Evolutionary conservation across 2,888 invertebrate species (phyloP).

Genomic region (Polydrusus cervinus): DNA sequence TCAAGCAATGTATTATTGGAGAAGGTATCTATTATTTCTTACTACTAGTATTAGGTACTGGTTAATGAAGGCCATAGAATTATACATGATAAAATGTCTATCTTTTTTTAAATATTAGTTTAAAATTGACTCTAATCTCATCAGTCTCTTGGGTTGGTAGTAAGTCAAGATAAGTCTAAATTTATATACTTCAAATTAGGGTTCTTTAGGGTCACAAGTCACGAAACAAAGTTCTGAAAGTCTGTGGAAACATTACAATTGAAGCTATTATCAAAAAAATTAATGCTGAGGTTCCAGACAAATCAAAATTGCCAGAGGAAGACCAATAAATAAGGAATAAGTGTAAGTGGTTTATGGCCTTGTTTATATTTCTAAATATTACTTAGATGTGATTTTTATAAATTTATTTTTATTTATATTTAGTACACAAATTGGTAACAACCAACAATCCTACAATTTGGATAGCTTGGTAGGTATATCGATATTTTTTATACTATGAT

Average conservation of each 20-base stretch:
- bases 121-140: no score
- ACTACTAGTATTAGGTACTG: no score
- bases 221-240: slow-evolving; percentile 74
- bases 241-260: slow-evolving; percentile 71
- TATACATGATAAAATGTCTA: no score
- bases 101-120: no score
- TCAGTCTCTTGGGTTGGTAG: no score
- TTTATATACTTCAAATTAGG: neutral
- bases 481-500: neutral
- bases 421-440: neutral
- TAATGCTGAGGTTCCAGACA: slow-evolving; percentile 54
- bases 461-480: neutral
- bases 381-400: neutral
- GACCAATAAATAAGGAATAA: neutral
- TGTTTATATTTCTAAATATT: slow-evolving; percentile 2
- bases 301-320: slow-evolving; percentile 23
- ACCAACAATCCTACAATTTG: neutral
- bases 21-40: slow-evolving; percentile 57
- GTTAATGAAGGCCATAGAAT: no score
- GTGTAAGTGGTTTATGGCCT: neutral
- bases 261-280: slow-evolving; percentile 72
- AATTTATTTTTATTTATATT: neutral
- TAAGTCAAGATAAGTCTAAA: no score
- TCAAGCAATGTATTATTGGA: slow-evolving; percentile 83
- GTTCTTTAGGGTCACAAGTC: slow-evolving; percentile 51